Conservation (phyloP, 1,140 invertebrate genomes). For the Anoplophora glabripennis region DNA sequence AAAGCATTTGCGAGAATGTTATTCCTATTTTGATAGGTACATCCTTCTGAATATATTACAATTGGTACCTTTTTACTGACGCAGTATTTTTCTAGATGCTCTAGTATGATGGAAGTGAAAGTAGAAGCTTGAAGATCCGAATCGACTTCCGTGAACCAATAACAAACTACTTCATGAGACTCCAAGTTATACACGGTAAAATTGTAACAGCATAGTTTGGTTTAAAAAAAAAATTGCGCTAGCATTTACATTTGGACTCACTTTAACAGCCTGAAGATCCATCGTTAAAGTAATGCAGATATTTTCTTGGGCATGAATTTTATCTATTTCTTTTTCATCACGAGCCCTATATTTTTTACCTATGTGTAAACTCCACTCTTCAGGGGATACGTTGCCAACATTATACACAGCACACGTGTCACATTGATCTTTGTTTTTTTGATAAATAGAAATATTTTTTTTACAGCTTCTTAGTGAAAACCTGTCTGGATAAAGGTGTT, state of each 20-base stretch:
- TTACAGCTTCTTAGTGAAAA: conserved; percentile 2
- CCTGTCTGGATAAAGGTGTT: not conserved
- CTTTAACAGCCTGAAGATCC: conserved; percentile 20
- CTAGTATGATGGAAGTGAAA: conserved; percentile 6
- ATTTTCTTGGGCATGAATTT: not conserved
- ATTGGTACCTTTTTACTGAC: not conserved
- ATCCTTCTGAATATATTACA: conserved; percentile 15
- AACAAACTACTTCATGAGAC: conserved; percentile 33
- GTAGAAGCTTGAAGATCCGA: conserved; percentile 28
- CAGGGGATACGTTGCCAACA: not conserved
- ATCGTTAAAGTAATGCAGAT: conserved; percentile 8
- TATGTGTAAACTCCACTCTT: conserved; percentile 3
- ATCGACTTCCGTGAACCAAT: conserved; percentile 40
- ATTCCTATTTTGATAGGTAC: conserved; percentile 23
- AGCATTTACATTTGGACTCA: conserved; percentile 19
- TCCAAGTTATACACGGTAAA: conserved; percentile 43
- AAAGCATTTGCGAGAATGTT: conserved; percentile 20
- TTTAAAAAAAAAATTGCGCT: conserved; percentile 39
- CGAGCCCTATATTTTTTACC: conserved; percentile 2
- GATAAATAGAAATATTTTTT: not conserved
- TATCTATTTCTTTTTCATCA: not conserved
- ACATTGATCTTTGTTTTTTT: conserved; percentile 13
- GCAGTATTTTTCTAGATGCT: conserved; percentile 8
- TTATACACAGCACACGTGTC: conserved; percentile 6
- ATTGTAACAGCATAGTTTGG: conserved; percentile 44